Evolutionary conservation across 2,113 vertebrate species (phyloP).

Genomic region (Bucco capensis): DNA sequence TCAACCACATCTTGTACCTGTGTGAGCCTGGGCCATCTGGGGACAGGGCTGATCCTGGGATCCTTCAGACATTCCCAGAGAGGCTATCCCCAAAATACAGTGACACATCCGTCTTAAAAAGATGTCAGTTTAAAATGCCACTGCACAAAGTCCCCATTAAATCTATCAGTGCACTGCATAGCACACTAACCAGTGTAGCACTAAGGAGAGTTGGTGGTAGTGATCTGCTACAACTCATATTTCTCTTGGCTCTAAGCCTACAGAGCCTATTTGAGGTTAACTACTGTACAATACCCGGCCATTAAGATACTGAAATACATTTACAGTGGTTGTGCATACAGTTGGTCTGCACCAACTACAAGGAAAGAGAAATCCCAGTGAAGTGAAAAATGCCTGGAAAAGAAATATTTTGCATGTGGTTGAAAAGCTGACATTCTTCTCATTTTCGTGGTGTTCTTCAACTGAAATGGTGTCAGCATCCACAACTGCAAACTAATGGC

Average conservation of each 20-base stretch:
- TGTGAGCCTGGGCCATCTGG: background rate
- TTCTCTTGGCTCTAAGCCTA: background rate
- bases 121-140: background rate
- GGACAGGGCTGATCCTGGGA: background rate
- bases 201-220: background rate
- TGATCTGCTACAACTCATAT: background rate
- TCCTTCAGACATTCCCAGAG: background rate
- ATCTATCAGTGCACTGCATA: background rate
- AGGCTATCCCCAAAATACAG: background rate
- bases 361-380: background rate
- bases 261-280: background rate
- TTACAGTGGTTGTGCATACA: background rate
- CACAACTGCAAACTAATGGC: background rate
- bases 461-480: background rate
- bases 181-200: background rate
- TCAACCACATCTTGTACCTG: background rate
- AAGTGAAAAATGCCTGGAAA: background rate
- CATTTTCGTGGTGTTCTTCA: background rate
- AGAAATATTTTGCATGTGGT: background rate
- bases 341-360: background rate
- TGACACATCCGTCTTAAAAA: background rate
- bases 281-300: background rate
- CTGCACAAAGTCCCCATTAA: background rate
- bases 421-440: background rate
- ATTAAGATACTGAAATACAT: background rate